Base-by-base conservation (phyloP, 2,888 invertebrate species). In the Cotesia congregata region DNA sequence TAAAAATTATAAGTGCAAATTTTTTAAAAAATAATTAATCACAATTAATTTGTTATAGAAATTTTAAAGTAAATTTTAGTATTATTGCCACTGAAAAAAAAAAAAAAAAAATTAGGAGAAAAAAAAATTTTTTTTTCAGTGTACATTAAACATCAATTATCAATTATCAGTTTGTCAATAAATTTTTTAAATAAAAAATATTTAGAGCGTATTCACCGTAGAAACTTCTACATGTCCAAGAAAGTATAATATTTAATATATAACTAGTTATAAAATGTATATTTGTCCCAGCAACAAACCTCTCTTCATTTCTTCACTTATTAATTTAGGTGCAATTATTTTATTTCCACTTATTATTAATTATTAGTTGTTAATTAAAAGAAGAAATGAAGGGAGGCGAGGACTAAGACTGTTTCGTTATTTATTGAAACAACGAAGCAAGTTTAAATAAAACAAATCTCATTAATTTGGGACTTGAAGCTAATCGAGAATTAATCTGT, bases 341-440 rank as follows among this genome's bases (percentile, higher is more conserved):
- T 65, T 65, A 30, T 30, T 30, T 30, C 1, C 30, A 30, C 30
- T 30, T 30, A 30, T 3, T 30, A 30, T 30, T 30, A 2, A 30
- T 30, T 30, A 17, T 30, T 30, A 30, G 30, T 30, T 30, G 30
- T 30, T 30, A 30, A 72, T 74, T 74, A 61, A 62, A 40, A 75
- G 67, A 50, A 75, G 73, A 75, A 38, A 72, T 59, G 59, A 64
- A 72, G 74, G 75, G 68, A 65, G 17, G 39, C 67, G 72, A 75
- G 67, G 62, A 76, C 69, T 67, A 74, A 77, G 76, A 77, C 74
- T 77, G 78, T 83, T 86, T 80, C 80, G 83, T 87, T 86, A 84
- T 86, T 76, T 86, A 86, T 84, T 84, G 83, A 65, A 85, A 87
- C 86, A 88, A 88, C 88, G 88, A 88, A 86, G 72, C 80, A 82